Base-by-base conservation (phyloP, 2,113 vertebrate genomes). In the Gavialis gangeticus region DNA sequence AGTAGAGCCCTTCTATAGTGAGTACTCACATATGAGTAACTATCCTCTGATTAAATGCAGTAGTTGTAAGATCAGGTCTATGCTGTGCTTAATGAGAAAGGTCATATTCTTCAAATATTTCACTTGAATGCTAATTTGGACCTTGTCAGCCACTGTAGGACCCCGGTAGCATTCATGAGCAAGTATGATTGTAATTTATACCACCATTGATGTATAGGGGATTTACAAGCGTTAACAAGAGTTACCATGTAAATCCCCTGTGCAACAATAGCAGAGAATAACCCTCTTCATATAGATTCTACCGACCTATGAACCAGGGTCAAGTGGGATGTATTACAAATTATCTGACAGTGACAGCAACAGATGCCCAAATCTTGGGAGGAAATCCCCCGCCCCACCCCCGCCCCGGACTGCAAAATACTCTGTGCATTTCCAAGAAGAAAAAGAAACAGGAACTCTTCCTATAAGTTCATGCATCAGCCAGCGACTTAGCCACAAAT, bases 301-400 rank as follows among this genome's bases (percentile, higher is more conserved):
- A 87, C 96, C 9, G 97, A 97, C 97, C 97, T 97, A 90, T 97
- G 97, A 97, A 96, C 96, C 87, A 92, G 91, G 96, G 97, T 97
- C 96, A 97, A 97, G 96, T 97, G 93, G 94, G 89, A 87, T 10
- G 0, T 14, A 46, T 90, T 85, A 90, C 90, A 96, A 96, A 96
- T 94, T 95, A 96, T 95, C 97, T 96, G 93, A 94, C 83, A 60
- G 60, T 55, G 82, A 66, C 91, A 94, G 90, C 87, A 96, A 94
- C 97, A 96, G 90, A 96, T 87, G 94, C 92, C 82, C 46, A 96
- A 93, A 86, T 86, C 91, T 86, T 88, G 78, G 75, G 78, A 93
- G 60, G 60, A 92, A 93, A 93, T 1, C 46, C 46, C 46, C 46
- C 46, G 37, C 37, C 37, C 37, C 37, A 37, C 37, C 37, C 37